These are phyloP conservation scores for Caenorhabditis elegans DNA, from an alignment of 1,140 invertebrate species.

Conservation along the genomic window DNA sequence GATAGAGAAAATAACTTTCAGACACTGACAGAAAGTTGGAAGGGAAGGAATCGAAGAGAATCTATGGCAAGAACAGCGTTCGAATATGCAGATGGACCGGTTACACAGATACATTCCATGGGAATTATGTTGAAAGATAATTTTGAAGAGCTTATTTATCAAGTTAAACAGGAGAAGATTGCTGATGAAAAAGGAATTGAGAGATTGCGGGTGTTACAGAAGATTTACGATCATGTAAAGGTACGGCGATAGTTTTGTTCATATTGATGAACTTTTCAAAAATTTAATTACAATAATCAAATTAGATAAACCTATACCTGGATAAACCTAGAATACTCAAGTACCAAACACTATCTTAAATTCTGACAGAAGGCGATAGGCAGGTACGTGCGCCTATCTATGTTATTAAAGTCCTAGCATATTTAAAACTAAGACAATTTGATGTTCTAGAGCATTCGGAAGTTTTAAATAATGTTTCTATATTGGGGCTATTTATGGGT, in stretches of 20 bases:
- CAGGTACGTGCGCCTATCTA: too few species aligned
- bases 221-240: conserved; percentile 54
- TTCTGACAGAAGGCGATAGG: too few species aligned
- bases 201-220: conserved; percentile 41
- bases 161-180: conserved; percentile 29
- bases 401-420: too few species aligned
- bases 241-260: background rate
- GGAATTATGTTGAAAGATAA: conserved; percentile 43
- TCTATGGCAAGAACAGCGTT: conserved; percentile 11
- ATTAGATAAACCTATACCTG: too few species aligned
- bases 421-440: too few species aligned
- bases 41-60: conserved; percentile 36
- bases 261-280: too few species aligned
- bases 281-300: too few species aligned
- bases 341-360: too few species aligned
- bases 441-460: too few species aligned
- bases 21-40: conserved; percentile 51
- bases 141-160: conserved; percentile 37
- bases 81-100: conserved; percentile 6
- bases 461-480: too few species aligned
- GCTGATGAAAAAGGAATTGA: conserved; percentile 33
- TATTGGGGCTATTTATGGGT: too few species aligned
- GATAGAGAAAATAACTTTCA: conserved; percentile 44
- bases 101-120: conserved; percentile 37
- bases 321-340: too few species aligned